Base-by-base conservation (phyloP, 2,888 invertebrate genomes). In the Crioceris asparagi region DNA sequence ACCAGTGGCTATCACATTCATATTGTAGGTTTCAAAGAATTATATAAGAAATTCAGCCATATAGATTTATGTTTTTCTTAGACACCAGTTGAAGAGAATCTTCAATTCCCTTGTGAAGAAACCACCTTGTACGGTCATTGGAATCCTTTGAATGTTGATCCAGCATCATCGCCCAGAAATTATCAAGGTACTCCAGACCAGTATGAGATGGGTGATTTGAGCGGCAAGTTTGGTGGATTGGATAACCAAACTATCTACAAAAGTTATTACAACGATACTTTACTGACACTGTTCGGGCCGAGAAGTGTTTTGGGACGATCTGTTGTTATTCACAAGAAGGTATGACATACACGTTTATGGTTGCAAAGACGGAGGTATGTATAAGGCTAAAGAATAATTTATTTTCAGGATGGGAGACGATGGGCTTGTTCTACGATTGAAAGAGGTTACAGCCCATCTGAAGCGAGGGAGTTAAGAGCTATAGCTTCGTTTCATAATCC, bases 401-500 rank as follows among this genome's bases (percentile, higher is more conserved):
- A n/a, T 35, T 47, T 44, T 33, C 41, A 73, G 67, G 62, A 64
- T 8, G 68, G 70, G 50, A 70, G 70, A 1, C 74, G 87, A 49
- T 88, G 87, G 85, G 82, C 83, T 0, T 92, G 92, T 58, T 82
- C 87, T 2, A 79, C 80, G 1, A 70, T 92, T 25, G 85, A 86
- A 62, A 75, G 90, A 48, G 90, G 90, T 1, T 90, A 88, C 64
- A 82, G 87, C 42, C 86, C 88, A 0, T 78, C 82, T 0, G 90
- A 91, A 59, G 90, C 87, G 0, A 69, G 84, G 21, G 88, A 92
- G 67, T 68, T 88, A 31, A 72, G 86, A 39, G 92, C 79, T 2
- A 83, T 90, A 41, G 92, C 90, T 2, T 88, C 87, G 0, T 94
- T 94, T 64, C 90, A 92, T 66, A 85, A 91, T 69, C 87, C 88